Conservation (phyloP, 2,888 invertebrate genomes). For the Lasioglossum vierecki region DNA sequence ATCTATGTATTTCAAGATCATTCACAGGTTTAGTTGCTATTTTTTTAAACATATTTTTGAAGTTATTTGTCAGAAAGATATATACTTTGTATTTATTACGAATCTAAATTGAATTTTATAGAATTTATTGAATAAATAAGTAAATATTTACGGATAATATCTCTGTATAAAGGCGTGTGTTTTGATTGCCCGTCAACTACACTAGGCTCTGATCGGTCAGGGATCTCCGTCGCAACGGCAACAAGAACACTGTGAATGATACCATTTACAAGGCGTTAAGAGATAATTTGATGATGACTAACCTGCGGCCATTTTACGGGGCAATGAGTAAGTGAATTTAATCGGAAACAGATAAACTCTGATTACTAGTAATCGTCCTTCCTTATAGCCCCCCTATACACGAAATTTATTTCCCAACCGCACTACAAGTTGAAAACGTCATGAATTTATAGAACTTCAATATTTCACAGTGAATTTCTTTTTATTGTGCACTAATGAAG, state of each 20-base stretch:
- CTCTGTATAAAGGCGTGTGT: not conserved
- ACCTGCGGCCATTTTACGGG: not conserved
- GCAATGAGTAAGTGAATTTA: not conserved
- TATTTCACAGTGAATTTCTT: not conserved
- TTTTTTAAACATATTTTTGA: not conserved
- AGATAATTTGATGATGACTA: constrained; percentile 1
- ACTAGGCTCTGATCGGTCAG: no score
- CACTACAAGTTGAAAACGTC: no score
- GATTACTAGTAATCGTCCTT: not conserved
- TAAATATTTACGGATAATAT: not conserved
- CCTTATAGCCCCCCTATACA: not conserved
- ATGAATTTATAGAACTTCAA: not conserved
- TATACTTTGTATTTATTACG: no score
- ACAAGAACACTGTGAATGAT: not conserved
- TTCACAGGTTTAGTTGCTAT: not conserved
- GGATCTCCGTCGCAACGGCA: not conserved
- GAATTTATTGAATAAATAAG: not conserved
- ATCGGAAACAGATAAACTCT: not conserved
- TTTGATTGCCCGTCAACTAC: not conserved
- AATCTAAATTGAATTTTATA: not conserved
- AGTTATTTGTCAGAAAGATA: no score
- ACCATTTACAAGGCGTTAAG: not conserved
- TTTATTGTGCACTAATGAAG: not conserved
- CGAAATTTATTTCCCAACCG: not conserved
- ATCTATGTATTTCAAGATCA: not conserved